phyloP scores from a whole-genome alignment of 2,888 invertebrate genomes.

The Pollenia griseotomentosa region DNA sequence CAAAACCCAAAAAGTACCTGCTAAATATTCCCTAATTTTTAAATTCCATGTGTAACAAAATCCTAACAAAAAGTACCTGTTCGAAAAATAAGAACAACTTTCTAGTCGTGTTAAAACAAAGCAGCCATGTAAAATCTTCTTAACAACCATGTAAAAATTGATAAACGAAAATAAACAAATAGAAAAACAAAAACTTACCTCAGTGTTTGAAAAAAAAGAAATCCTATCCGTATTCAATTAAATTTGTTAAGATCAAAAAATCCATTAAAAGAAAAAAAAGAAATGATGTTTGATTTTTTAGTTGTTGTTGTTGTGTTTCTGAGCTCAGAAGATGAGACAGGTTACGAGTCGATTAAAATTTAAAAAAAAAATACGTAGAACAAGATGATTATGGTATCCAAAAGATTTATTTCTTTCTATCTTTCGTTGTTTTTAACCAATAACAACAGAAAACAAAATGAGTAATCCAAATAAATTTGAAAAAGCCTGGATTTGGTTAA shows the following conservation, averaged over 20 bases:
- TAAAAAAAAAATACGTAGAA: neutral
- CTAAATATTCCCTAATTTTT: too few species aligned
- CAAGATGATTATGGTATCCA: constrained; percentile 50
- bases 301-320: constrained; percentile 22
- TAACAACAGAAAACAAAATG: constrained; percentile 37
- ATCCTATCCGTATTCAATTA: constrained; percentile 12
- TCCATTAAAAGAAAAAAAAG: constrained; percentile 7
- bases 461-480: constrained; percentile 64
- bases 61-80: neutral
- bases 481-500: neutral
- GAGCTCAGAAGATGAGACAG: constrained; percentile 37
- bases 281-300: constrained; percentile 7
- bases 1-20: too few species aligned
- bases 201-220: constrained; percentile 11
- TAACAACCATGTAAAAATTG: constrained; percentile 18
- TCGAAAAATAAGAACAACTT: neutral
- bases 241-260: constrained; percentile 16
- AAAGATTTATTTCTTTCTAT: constrained; percentile 18
- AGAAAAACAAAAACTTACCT: constrained; percentile 44
- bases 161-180: constrained; percentile 17
- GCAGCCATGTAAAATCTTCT: neutral
- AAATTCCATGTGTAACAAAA: neutral
- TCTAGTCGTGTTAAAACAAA: neutral
- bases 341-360: constrained; percentile 20
- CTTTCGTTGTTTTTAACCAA: neutral